Conservation (phyloP, 2,888 invertebrate species). For the Torymus tubicola region DNA sequence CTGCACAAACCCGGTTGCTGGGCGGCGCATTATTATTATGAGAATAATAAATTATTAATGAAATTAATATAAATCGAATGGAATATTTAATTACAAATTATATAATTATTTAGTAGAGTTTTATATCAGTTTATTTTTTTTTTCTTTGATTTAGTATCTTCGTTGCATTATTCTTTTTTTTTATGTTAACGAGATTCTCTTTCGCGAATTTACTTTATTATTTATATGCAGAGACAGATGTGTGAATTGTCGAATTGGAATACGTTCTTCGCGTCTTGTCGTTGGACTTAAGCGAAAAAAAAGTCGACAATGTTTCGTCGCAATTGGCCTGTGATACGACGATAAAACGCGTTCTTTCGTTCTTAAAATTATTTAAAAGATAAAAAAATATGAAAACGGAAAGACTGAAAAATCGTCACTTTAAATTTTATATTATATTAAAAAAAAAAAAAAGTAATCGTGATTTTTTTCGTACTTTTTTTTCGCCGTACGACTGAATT, state of each 20-base stretch:
- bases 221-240: slow-evolving; percentile 51
- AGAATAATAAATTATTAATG: slow-evolving; percentile 76
- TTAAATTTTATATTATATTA: slow-evolving; percentile 60
- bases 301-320: slow-evolving; percentile 64
- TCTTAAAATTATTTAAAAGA: slow-evolving; percentile 57
- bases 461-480: slow-evolving; percentile 60
- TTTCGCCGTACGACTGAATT: slow-evolving; percentile 68
- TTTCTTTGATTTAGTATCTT: slow-evolving; percentile 59
- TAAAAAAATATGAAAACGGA: slow-evolving; percentile 54
- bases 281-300: slow-evolving; percentile 62
- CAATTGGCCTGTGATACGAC: slow-evolving; percentile 68
- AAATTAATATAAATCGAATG: slow-evolving; percentile 76
- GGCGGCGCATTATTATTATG: slow-evolving; percentile 73
- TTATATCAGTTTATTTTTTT: slow-evolving; percentile 59
- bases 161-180: slow-evolving; percentile 63
- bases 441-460: slow-evolving; percentile 48
- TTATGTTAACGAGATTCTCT: slow-evolving; percentile 64
- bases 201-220: slow-evolving; percentile 51
- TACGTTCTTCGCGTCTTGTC: slow-evolving; percentile 63
- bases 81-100: slow-evolving; percentile 76
- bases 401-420: slow-evolving; percentile 62
- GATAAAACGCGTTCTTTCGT: slow-evolving; percentile 64
- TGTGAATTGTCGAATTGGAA: slow-evolving; percentile 50
- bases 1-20: slow-evolving; percentile 67
- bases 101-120: slow-evolving; percentile 73